Evolutionary conservation across 2,888 invertebrate genomes (phyloP), one percentile per base, ranked within the genome.

Genomic region (Polia nebulosa): DNA sequence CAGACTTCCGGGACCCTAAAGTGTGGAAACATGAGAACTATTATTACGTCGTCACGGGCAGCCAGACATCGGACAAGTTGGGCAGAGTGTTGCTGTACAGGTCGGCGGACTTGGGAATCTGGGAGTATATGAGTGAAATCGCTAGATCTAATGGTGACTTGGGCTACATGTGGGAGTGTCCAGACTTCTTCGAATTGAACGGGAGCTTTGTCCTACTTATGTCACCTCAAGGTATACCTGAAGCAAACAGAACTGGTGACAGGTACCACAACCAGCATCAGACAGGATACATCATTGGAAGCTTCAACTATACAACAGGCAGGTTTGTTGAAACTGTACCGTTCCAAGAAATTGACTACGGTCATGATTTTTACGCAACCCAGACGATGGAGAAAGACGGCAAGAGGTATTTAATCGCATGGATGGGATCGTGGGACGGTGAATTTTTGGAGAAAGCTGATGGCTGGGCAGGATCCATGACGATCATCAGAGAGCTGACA

Each of bases 141-240:
- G 94, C 84, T 27, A 91, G 92, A 82, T 91, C 95, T 0, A 82
- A 89, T 3, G 92, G 91, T 17, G 85, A 87, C 17, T 73, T 92
- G 76, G 93, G 93, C 5, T 94, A 92, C 64, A 95, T 96, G 94
- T 96, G 95, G 94, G 96, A 96, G 77, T 96, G 96, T 69, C 96
- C 96, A 0, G 96, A 96, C 72, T 93, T 96, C 67, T 96, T 96
- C 36, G 93, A 95, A 70, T 79, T 96, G 7, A 85, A 90, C 51
- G 94, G 93, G 11, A 95, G 90, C 62, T 90, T 89, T 67, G 84
- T 96, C 0, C 76, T 96, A 9, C 85, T 96, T 2, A 90, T 95
- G 89, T 96, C 95, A 11, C 93, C 95, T 1, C 95, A 95, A 85
- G 95, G 95, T 22, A 82, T 95, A 17, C 25, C 41, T 29, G 51